These are phyloP conservation scores for Paragorgia papillata DNA, from an alignment of 92 coral and sea anemone genomes.

Conservation along the genomic window DNA sequence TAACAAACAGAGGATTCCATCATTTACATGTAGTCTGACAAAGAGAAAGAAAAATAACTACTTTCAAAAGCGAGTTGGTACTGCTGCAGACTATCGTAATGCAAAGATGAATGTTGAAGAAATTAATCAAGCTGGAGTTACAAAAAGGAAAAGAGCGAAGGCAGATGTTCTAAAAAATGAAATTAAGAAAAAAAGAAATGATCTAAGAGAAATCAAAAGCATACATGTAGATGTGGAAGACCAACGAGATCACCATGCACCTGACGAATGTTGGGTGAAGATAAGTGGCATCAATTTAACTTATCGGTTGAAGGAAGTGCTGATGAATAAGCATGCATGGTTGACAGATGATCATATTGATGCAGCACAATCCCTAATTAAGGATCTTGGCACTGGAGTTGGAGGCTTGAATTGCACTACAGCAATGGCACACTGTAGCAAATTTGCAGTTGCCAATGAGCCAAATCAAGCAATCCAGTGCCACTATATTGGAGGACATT, in stretches of 20 bases:
- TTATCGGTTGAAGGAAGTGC: neutral
- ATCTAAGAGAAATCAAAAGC: neutral
- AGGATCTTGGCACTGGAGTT: too few relatives aligned
- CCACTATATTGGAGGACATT: too few relatives aligned
- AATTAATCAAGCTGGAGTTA: neutral
- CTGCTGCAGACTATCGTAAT: neutral
- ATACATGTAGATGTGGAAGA: neutral
- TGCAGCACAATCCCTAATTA: too few relatives aligned
- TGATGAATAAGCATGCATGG: neutral
- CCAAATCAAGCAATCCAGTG: too few relatives aligned
- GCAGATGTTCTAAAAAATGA: neutral
- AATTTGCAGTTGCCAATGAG: too few relatives aligned
- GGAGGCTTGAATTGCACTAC: too few relatives aligned
- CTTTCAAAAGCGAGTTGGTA: conserved; percentile 3
- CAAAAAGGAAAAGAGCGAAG: neutral
- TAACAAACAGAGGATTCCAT: neutral
- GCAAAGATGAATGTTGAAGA: neutral
- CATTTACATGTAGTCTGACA: neutral
- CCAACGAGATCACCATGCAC: neutral
- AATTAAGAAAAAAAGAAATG: neutral
- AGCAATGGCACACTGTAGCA: too few relatives aligned
- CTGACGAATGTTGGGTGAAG: neutral
- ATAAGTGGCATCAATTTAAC: conserved; percentile 6
- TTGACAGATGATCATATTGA: too few relatives aligned
- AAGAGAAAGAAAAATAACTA: conserved; percentile 16